Conservation (phyloP, 1,140 invertebrate genomes). For the Idris sp. region DNA sequence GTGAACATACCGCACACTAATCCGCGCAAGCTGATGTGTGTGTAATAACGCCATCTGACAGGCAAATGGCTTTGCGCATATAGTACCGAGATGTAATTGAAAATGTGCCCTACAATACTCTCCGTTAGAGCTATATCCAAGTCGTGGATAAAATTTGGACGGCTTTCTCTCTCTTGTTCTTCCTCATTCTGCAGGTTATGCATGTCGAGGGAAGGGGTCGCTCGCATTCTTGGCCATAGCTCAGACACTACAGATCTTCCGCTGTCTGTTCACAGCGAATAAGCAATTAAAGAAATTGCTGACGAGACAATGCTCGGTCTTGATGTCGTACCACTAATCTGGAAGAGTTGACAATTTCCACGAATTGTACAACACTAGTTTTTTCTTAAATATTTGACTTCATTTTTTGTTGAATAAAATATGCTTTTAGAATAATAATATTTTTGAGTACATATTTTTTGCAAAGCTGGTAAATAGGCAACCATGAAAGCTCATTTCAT, state of each 20-base stretch:
- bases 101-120: conserved; percentile 54
- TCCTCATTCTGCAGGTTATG: conserved; percentile 47
- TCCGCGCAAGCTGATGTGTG: conserved; percentile 13
- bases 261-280: conserved; percentile 34
- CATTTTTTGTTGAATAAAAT: conserved; percentile 15
- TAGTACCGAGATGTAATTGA: conserved; percentile 55
- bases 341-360: conserved; percentile 23
- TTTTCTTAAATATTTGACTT: conserved; percentile 13
- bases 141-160: conserved; percentile 48
- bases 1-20: neutral
- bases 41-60: conserved; percentile 41
- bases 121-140: conserved; percentile 31
- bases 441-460: neutral
- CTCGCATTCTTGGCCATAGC: conserved; percentile 53
- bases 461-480: too few relatives aligned
- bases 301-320: conserved; percentile 48
- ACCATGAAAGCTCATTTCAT: too few relatives aligned
- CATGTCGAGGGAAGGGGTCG: conserved; percentile 35
- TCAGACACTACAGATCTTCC: conserved; percentile 45
- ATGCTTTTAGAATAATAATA: conserved; percentile 7
- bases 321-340: conserved; percentile 41
- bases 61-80: conserved; percentile 42
- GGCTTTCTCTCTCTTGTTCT: conserved; percentile 26
- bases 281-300: conserved; percentile 62
- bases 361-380: conserved; percentile 17